phyloP scores from a whole-genome alignment of 2,113 vertebrate genomes.

The Phylloscopus whistleri region DNA sequence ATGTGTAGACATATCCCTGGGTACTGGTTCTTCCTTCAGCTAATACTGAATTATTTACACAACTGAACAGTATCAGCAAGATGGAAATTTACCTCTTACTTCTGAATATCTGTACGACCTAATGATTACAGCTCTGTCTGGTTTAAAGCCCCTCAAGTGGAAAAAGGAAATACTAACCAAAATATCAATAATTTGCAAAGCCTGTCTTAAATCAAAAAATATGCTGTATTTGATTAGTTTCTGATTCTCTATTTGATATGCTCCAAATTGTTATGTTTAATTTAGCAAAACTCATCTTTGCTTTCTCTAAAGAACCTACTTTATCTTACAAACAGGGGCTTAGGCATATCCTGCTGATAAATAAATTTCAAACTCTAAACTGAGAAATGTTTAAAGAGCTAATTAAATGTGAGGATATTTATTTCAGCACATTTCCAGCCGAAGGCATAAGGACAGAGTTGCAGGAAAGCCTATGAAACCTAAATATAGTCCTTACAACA shows the following conservation, averaged over 20 bases:
- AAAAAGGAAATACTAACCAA: conserved; percentile 4
- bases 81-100: conserved; percentile 7
- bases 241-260: conserved; percentile 2
- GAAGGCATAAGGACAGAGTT: conserved; percentile 96
- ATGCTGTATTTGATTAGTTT: not conserved
- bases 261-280: conserved; percentile 23
- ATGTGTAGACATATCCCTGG: not conserved
- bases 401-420: conserved; percentile 55
- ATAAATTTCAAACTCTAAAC: conserved; percentile 16
- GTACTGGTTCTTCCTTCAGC: conserved; percentile 2
- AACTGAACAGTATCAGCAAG: not conserved
- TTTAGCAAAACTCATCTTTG: not conserved
- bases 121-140: not conserved
- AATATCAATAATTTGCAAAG: conserved; percentile 2
- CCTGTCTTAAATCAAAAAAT: not conserved
- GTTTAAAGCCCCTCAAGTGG: not conserved
- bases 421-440: conserved; percentile 96
- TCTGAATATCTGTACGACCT: not conserved
- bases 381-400: conserved; percentile 41
- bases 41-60: conserved; percentile 41
- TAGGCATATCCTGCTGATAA: conserved; percentile 11
- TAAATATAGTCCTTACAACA: conserved; percentile 96
- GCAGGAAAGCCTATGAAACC: conserved; percentile 96
- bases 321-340: not conserved
- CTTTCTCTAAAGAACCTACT: not conserved